A percentile compares a stretch with the other conserved stretches of the same genome.
Evolutionary conservation across 2,113 vertebrate genomes (phyloP).

Genomic region (Phoenicopterus ruber): DNA sequence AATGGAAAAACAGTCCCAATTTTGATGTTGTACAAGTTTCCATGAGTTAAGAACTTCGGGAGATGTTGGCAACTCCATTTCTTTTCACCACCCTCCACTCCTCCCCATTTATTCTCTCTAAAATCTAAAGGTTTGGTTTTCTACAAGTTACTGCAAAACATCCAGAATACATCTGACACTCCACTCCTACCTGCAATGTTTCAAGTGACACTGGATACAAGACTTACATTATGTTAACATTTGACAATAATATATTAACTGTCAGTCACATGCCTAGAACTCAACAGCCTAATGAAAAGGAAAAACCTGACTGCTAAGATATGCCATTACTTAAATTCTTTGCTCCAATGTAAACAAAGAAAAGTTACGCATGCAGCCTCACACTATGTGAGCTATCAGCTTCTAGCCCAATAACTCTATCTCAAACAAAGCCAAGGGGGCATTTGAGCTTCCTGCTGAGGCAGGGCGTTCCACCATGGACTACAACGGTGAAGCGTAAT

Average conservation of each 20-base stretch:
- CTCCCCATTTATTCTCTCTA: background rate
- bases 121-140: background rate
- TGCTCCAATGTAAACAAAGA: background rate
- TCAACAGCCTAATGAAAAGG: background rate
- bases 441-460: background rate
- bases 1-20: background rate
- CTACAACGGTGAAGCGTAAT: fast-evolving
- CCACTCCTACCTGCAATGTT: background rate
- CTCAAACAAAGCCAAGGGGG: background rate
- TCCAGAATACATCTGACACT: background rate
- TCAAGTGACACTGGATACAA: background rate
- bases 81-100: background rate
- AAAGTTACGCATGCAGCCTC: background rate
- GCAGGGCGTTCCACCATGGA: background rate
- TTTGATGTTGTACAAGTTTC: background rate
- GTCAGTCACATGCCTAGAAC: background rate
- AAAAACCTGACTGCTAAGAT: background rate
- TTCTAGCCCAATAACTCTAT: background rate
- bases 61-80: background rate
- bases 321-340: background rate
- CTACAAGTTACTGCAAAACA: background rate
- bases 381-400: fast-evolving
- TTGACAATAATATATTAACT: background rate
- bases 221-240: background rate
- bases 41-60: background rate